phyloP scores from a whole-genome alignment of 2,888 invertebrate genomes.

The Brassicogethes aeneus region DNA sequence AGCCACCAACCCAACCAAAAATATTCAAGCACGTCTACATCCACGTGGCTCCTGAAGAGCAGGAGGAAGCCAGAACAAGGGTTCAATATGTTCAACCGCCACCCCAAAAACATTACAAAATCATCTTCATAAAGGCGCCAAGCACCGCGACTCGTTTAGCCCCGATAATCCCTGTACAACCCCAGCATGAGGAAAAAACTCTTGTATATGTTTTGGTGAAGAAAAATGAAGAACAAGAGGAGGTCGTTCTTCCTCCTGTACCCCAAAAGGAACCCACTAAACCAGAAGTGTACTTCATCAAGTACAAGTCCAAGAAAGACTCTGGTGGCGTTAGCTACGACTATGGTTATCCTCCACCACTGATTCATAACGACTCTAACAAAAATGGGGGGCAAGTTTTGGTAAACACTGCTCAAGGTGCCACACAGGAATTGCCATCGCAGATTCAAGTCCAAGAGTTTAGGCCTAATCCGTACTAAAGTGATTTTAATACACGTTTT shows the following conservation, averaged over 20 bases:
- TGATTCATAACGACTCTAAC: conserved; percentile 7
- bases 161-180: conserved; percentile 67
- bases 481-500: too few species aligned
- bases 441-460: too few species aligned
- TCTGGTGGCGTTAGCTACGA: conserved; percentile 29
- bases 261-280: conserved; percentile 78
- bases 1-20: too few species aligned
- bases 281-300: conserved; percentile 86
- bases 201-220: conserved; percentile 83
- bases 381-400: conserved; percentile 7
- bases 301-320: conserved; percentile 63
- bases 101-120: conserved; percentile 81
- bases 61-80: conserved; percentile 54
- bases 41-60: conserved; percentile 81
- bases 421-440: too few species aligned
- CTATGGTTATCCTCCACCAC: conserved; percentile 12
- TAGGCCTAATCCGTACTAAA: too few species aligned
- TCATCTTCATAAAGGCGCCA: conserved; percentile 73
- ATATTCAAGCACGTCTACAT: conserved; percentile 88
- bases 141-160: conserved; percentile 58
- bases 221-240: conserved; percentile 77
- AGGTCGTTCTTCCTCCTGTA: conserved; percentile 66
- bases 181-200: conserved; percentile 81
- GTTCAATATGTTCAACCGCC: conserved; percentile 59
- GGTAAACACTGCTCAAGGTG: conserved; percentile 8